These are phyloP conservation scores for Lasioglossum oenotherae DNA, from an alignment of 2,888 invertebrate species.

Conservation along the genomic window DNA sequence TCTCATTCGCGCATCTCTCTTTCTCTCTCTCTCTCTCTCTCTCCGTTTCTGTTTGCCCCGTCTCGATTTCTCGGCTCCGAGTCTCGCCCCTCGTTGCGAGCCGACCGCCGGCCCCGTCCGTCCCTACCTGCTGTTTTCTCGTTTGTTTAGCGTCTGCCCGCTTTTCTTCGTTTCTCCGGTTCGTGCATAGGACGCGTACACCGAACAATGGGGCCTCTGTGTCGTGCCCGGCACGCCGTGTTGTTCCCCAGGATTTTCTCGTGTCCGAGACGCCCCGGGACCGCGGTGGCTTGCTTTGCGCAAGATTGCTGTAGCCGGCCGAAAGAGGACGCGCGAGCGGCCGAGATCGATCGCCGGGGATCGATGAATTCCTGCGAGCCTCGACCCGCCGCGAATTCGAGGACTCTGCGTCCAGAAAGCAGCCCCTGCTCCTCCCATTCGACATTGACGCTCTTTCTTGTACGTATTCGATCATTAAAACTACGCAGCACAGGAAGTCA, in stretches of 20 bases:
- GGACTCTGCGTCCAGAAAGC: neutral
- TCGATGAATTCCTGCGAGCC: neutral
- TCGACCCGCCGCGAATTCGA: neutral
- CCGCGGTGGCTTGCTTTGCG: neutral
- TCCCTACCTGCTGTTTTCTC: slow-evolving; percentile 51
- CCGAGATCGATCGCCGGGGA: neutral
- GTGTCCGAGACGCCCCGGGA: neutral
- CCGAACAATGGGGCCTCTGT: slow-evolving; percentile 50
- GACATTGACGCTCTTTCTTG: too few relatives aligned
- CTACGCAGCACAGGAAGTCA: too few relatives aligned
- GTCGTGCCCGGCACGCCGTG: neutral
- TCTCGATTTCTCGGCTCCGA: slow-evolving; percentile 25
- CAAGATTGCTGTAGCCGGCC: neutral
- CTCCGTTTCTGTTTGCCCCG: slow-evolving; percentile 15
- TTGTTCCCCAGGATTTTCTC: neutral
- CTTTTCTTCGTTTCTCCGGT: slow-evolving; percentile 7
- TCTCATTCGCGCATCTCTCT: neutral
- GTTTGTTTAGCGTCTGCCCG: slow-evolving; percentile 51
- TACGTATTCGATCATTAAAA: too few relatives aligned
- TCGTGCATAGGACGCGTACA: slow-evolving; percentile 13
- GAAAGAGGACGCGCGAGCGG: neutral
- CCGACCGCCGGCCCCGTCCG: neutral
- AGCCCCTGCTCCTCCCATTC: too few relatives aligned
- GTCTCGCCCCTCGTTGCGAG: neutral
- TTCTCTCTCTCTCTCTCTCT: slow-evolving; percentile 5